Evolutionary conservation across 2,113 vertebrate genomes (phyloP).

Genomic region (Bothrops jararaca): DNA sequence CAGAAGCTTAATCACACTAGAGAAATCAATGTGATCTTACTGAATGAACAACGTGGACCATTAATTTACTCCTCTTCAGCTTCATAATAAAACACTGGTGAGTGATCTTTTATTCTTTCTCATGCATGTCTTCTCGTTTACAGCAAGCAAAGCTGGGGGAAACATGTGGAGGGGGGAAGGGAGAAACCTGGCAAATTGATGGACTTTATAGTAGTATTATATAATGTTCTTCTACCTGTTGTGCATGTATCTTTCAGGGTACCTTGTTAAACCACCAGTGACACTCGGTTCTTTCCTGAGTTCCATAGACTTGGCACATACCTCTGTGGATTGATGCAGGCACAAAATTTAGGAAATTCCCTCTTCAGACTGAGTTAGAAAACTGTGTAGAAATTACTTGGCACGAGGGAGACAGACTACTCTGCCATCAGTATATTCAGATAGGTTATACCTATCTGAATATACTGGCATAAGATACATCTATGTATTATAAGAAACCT

Average conservation of each 20-base stretch:
- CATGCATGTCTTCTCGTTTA: constrained; percentile 21
- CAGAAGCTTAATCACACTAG: constrained; percentile 77
- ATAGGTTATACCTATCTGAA: background rate
- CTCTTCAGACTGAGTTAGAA: constrained; percentile 18
- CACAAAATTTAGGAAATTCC: background rate
- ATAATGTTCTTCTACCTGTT: constrained; percentile 10
- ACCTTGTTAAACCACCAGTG: constrained; percentile 16
- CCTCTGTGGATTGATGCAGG: background rate
- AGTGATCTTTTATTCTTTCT: constrained; percentile 64
- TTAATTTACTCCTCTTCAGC: constrained; percentile 66
- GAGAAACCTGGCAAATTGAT: background rate
- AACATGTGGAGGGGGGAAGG: background rate
- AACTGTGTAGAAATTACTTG: background rate
- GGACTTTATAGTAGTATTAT: background rate
- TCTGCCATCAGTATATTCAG: background rate
- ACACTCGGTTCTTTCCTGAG: constrained; percentile 14
- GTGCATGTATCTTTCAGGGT: background rate
- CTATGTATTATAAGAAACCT: constrained; percentile 17
- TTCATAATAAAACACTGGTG: constrained; percentile 82
- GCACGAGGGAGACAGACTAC: background rate
- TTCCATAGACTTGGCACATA: background rate
- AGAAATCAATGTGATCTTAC: constrained; percentile 72
- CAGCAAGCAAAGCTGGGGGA: background rate
- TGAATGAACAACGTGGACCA: constrained; percentile 80
- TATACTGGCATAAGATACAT: constrained; percentile 6